These are phyloP conservation scores for Hippoglossus hippoglossus DNA, from an alignment of 2,797 vertebrate species.

Conservation along the genomic window DNA sequence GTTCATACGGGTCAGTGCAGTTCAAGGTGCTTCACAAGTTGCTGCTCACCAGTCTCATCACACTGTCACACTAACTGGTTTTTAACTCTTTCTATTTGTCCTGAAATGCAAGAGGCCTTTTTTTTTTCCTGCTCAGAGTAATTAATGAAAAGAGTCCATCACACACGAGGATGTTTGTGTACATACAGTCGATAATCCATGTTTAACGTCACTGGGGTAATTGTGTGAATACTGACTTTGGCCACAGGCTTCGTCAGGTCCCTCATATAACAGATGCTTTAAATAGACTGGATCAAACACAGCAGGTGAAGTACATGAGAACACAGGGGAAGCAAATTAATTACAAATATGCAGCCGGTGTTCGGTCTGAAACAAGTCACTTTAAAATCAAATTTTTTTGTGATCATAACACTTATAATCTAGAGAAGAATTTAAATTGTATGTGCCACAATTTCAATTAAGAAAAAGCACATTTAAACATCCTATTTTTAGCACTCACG, in stretches of 20 bases:
- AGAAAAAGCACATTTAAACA: constrained; percentile 5
- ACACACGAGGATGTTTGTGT: background rate
- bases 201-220: too few species aligned
- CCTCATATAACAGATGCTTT: background rate
- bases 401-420: background rate
- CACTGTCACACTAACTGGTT: constrained; percentile 5
- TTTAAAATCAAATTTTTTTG: background rate
- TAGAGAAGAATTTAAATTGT: background rate
- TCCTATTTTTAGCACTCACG: background rate
- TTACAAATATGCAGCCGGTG: background rate
- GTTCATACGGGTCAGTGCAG: too few species aligned
- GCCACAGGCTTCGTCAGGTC: too few species aligned
- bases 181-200: too few species aligned
- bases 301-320: background rate
- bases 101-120: constrained; percentile 1
- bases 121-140: background rate
- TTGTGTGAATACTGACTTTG: too few species aligned
- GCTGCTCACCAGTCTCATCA: background rate
- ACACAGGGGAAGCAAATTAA: background rate
- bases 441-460: background rate
- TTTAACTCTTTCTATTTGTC: background rate
- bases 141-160: constrained; percentile 24
- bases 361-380: background rate
- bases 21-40: background rate
- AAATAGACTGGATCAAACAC: constrained; percentile 6